Evolutionary conservation across 2,113 vertebrate species (phyloP).

Genomic region (Nymphicus hollandicus): DNA sequence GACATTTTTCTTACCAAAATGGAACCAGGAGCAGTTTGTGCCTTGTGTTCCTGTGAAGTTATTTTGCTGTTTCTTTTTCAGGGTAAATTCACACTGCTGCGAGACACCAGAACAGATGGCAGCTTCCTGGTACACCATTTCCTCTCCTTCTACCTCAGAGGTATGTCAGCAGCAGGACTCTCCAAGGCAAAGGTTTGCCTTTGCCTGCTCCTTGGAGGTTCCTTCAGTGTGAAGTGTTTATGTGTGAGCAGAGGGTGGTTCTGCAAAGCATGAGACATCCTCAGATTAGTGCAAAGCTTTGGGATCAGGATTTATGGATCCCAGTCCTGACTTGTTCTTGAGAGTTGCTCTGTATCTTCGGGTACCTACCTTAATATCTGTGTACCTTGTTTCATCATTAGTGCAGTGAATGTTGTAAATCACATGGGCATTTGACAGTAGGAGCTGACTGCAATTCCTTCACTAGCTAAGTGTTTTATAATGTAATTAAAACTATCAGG

Average conservation of each 20-base stretch:
- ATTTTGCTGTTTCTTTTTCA: conserved; percentile 24
- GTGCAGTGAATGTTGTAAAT: neutral
- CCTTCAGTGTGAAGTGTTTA: neutral
- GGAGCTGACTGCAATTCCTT: neutral
- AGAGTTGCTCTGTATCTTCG: neutral
- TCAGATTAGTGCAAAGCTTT: accelerated
- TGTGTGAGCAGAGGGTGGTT: neutral
- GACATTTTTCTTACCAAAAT: neutral
- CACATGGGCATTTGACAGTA: neutral
- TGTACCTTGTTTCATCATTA: accelerated
- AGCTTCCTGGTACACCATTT: conserved; percentile 94
- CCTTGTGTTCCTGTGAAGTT: neutral
- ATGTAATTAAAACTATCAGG: neutral
- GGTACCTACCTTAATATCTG: neutral
- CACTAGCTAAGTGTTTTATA: neutral
- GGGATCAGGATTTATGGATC: neutral
- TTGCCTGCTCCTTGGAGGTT: neutral
- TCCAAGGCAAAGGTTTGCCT: neutral
- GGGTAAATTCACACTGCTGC: conserved; percentile 83
- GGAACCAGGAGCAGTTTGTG: neutral
- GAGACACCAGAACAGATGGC: conserved; percentile 83
- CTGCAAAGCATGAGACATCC: neutral
- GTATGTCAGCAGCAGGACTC: conserved; percentile 61
- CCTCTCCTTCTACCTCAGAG: conserved; percentile 90
- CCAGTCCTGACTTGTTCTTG: neutral